Conservation (phyloP, 2,113 vertebrate genomes). For the Zosterops pallidus region DNA sequence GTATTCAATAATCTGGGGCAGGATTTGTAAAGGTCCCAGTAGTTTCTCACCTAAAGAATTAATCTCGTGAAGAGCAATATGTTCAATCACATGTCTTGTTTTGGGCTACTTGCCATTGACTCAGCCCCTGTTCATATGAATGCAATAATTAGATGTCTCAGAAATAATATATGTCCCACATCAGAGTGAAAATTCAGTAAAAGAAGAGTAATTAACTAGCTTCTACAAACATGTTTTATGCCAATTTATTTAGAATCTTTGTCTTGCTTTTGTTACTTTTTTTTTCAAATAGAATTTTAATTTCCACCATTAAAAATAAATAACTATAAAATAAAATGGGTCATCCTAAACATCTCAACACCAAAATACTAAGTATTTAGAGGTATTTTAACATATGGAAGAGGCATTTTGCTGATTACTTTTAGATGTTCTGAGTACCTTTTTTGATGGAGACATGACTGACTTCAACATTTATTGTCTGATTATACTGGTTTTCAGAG, state of each 20-base stretch:
- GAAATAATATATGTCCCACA: not conserved
- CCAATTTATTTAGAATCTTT: not conserved
- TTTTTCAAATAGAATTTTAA: not conserved
- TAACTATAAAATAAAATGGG: not conserved
- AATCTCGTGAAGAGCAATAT: fast-evolving
- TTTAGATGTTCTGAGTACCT: not conserved
- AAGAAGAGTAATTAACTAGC: not conserved
- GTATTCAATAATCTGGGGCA: not conserved
- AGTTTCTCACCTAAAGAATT: not conserved
- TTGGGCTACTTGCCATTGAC: not conserved
- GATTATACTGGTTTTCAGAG: not conserved
- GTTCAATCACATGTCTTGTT: not conserved
- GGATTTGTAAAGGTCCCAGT: not conserved
- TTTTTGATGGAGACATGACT: not conserved
- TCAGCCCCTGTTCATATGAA: not conserved
- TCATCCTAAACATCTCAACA: not conserved
- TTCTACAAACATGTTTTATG: not conserved
- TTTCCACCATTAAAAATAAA: not conserved
- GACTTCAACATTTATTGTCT: not conserved
- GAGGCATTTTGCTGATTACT: not conserved
- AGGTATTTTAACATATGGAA: not conserved
- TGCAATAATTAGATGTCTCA: not conserved
- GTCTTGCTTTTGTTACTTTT: not conserved
- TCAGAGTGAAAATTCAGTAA: not conserved
- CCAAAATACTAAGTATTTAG: not conserved